Evolutionary conservation across 2,888 invertebrate species (phyloP).

Genomic region (Oscheius myriophilus): DNA sequence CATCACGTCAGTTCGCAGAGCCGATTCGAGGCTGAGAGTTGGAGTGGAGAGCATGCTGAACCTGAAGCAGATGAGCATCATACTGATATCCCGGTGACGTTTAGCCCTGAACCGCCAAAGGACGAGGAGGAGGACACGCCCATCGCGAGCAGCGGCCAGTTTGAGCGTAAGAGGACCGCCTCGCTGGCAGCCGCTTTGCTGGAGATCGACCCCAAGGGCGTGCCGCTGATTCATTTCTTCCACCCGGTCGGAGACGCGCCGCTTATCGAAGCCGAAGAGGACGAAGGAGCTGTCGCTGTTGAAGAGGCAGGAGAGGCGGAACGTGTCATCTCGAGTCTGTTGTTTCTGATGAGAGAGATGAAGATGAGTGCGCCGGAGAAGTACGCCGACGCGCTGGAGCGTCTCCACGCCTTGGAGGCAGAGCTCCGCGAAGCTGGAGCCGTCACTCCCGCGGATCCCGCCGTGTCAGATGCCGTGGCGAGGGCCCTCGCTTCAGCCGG

Average conservation of each 20-base stretch:
- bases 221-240: conserved; percentile 54
- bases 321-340: conserved; percentile 43
- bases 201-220: conserved; percentile 50
- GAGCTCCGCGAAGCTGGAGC: conserved; percentile 62
- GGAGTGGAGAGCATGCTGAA: conserved; percentile 58
- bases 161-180: conserved; percentile 54
- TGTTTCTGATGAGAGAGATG: conserved; percentile 49
- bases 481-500: conserved; percentile 59
- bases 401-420: conserved; percentile 62
- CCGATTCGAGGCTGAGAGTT: conserved; percentile 54
- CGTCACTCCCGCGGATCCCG: conserved; percentile 64
- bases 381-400: conserved; percentile 59
- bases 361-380: conserved; percentile 50
- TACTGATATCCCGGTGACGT: conserved; percentile 22
- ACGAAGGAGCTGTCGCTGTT: conserved; percentile 9
- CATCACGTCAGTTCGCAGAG: conserved; percentile 47
- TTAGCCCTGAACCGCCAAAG: conserved; percentile 12
- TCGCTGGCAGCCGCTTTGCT: conserved; percentile 56
- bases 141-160: conserved; percentile 55
- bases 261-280: conserved; percentile 41
- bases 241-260: conserved; percentile 38
- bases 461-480: conserved; percentile 65
- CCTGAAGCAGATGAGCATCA: conserved; percentile 28
- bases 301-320: conserved; percentile 48
- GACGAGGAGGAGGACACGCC: conserved; percentile 43